Evolutionary conservation across 1,140 invertebrate genomes (phyloP), one percentile per base, ranked within the genome.

Genomic region (Fopius arisanus): DNA sequence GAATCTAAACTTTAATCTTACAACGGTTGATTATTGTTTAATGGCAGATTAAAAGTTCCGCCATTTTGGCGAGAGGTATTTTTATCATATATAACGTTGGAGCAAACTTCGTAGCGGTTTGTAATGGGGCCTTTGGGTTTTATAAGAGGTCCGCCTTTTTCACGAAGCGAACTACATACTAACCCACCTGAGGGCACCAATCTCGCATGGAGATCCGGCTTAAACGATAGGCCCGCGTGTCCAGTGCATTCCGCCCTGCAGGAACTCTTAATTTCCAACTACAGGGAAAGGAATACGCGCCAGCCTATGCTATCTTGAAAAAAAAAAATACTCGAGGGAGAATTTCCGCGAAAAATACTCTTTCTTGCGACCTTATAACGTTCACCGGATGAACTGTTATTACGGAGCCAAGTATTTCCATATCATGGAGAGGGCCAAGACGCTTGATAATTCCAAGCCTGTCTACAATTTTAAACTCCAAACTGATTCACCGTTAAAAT

Each of bases 141-240:
- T 33, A 23, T 48, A 65, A 75, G 33, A 48, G 74, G 73, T 72
- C 63, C 63, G 70, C 73, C 75, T 74, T 73, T 65, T 41, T 70
- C 40, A 37, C 72, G 37, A 72, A 72, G 72, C 33, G 67, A 67
- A 75, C 82, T 81, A 83, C 29, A 65, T 65, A 65, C 62, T 33
- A 65, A 65, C 62, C 80, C 85, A 81, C 81, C 83, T 74, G 82
- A 79, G 83, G 86, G 82, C 83, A 83, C 80, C 79, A 88, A 88
- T 88, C 86, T 88, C 74, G 81, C 84, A 86, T 86, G 84, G 79
- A 87, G 84, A 88, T 88, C 85, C 84, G 79, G 78, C 82, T 87
- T 88, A 87, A 88, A 88, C 86, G 86, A 88, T 87, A 88, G 86
- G 86, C 84, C 82, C 83, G 83, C 83, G 80, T 82, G 83, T 79